A percentile compares a stretch with the other conserved stretches of the same genome.
phyloP scores from a whole-genome alignment of 2,888 invertebrate genomes.

The Drosophila helvetica region DNA sequence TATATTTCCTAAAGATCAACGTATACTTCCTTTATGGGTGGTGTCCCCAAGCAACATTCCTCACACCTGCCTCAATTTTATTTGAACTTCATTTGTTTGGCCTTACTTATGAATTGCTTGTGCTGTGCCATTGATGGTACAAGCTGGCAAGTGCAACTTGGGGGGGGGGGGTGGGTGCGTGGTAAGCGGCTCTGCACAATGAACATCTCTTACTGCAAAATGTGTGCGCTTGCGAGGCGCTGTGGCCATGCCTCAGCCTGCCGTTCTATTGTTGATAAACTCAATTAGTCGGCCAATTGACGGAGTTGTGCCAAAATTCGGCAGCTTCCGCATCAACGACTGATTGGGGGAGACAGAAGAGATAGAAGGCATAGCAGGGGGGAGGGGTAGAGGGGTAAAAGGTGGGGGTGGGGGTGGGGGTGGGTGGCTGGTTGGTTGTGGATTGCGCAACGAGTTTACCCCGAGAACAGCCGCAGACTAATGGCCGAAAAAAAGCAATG shows the following conservation, averaged over 20 bases:
- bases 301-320: conserved; percentile 49
- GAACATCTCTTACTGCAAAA: conserved; percentile 15
- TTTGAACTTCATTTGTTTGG: neutral
- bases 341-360: neutral
- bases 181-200: conserved; percentile 16
- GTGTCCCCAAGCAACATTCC: too few relatives aligned
- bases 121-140: too few relatives aligned
- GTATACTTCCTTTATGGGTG: too few relatives aligned
- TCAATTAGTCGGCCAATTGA: conserved; percentile 67
- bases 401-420: neutral
- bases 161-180: too few relatives aligned
- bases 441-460: conserved; percentile 14
- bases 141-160: conserved; percentile 9
- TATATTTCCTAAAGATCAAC: too few relatives aligned
- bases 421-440: neutral
- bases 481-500: neutral
- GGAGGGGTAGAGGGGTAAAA: neutral
- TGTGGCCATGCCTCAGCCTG: neutral
- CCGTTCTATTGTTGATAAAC: conserved; percentile 62
- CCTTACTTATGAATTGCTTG: neutral
- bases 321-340: conserved; percentile 39
- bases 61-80: too few relatives aligned
- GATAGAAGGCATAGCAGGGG: conserved; percentile 3
- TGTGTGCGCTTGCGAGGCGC: neutral
- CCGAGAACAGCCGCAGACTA: conserved; percentile 18